Conservation (phyloP, 1,140 invertebrate species). For the Euschistus heros region DNA sequence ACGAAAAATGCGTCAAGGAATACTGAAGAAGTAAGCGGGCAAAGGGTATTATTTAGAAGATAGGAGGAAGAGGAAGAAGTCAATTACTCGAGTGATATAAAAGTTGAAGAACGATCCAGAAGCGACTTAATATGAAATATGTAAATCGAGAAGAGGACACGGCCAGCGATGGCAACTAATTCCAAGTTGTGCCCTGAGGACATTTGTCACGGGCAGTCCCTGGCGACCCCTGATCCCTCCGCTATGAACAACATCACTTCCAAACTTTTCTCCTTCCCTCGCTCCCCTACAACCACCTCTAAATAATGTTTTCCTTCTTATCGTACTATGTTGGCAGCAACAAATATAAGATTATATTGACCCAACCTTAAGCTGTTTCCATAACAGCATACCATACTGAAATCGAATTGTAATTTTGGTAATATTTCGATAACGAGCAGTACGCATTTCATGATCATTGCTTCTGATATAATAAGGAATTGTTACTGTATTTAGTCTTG, state of each 20-base stretch:
- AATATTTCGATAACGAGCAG: too few relatives aligned
- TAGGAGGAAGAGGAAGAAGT: background rate
- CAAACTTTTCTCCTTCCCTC: slow-evolving; percentile 8
- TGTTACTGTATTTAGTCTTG: too few relatives aligned
- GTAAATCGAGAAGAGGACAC: background rate
- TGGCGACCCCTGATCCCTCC: slow-evolving; percentile 1
- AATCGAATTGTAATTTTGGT: too few relatives aligned
- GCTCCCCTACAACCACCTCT: background rate
- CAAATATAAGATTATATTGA: too few relatives aligned
- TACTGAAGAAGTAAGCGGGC: too few relatives aligned
- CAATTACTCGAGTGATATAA: slow-evolving; percentile 1
- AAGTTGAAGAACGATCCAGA: slow-evolving; percentile 8
- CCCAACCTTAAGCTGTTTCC: too few relatives aligned
- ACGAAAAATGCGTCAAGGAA: too few relatives aligned
- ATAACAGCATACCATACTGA: too few relatives aligned
- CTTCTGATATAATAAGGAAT: too few relatives aligned
- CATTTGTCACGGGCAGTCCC: slow-evolving; percentile 8
- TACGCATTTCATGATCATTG: too few relatives aligned
- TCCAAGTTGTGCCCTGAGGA: background rate
- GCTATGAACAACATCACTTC: slow-evolving; percentile 8
- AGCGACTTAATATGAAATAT: slow-evolving; percentile 6
- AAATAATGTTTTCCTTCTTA: slow-evolving; percentile 2
- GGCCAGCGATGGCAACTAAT: background rate
- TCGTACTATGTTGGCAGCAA: background rate
- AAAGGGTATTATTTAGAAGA: background rate